Conservation (phyloP, 23 tunicate genomes). For the Oikopleura vanhoeffeni region DNA sequence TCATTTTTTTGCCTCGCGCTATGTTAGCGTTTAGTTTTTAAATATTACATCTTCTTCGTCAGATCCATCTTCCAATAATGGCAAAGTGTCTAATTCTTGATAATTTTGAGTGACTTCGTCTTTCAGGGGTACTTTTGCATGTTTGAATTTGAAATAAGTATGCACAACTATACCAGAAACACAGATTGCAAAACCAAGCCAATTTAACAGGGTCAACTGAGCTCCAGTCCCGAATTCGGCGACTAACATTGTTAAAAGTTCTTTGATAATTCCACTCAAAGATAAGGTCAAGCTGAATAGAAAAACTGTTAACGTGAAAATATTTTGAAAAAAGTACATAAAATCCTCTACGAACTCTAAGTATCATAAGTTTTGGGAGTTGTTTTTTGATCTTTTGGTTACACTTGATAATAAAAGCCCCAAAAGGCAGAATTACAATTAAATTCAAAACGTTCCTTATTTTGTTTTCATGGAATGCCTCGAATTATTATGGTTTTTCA, state of each 20-base stretch:
- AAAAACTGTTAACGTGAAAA: no score
- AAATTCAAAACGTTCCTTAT: no score
- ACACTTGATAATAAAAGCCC: no score
- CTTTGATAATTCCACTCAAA: constrained; percentile 1
- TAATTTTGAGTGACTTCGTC: neutral
- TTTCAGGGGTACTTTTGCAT: neutral
- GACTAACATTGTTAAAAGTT: neutral
- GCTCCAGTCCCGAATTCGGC: neutral
- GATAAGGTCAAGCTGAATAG: neutral
- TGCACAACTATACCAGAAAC: neutral
- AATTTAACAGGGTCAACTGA: neutral
- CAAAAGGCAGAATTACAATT: no score
- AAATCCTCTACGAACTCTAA: no score
- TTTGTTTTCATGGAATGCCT: no score
- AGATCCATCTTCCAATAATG: neutral
- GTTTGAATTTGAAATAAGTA: neutral
- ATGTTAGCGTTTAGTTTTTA: no score
- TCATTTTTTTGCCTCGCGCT: no score
- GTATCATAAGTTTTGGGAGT: no score
- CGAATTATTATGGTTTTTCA: no score
- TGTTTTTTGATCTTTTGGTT: no score
- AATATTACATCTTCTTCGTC: neutral
- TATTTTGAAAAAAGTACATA: no score
- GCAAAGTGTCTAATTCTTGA: neutral
- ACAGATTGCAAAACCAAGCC: neutral